Base-by-base conservation (phyloP, 2,113 vertebrate species). In the Rallus limicola region DNA sequence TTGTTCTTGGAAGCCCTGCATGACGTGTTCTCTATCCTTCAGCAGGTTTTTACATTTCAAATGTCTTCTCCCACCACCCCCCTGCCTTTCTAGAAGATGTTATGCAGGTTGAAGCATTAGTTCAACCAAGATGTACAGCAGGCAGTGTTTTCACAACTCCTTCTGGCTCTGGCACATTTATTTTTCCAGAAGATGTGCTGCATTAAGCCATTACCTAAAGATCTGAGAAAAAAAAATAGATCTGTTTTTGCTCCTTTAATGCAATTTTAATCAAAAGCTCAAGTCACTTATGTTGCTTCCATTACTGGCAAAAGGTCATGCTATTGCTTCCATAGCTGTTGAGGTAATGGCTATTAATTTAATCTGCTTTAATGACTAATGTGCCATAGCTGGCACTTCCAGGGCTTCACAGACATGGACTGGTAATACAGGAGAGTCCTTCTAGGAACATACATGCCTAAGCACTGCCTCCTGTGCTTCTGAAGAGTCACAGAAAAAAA, bases 331-430 rank as follows among this genome's bases (percentile, higher is more conserved):
- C 79, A 82, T 60, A 86, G 68, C 79, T 90, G 67, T 20, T 65
- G 53, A 78, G 76, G 67, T 90, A 85, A 96, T 40, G 50, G 29
- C 55, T 83, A 82, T 52, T 88, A 68, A 93, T 86, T 92, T 83
- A 18, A 68, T 59, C 68, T 90, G 33, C 62, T 60, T 77, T 82
- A 91, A 64, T 90, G 78, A 15, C 58, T 76, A 25, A 7, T 53
- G 53, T n/a, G 63, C 84, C 79, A 85, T 5, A 72, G 59, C 31
- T 85, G 50, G 71, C 38, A 60, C 19, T 50, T 69, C 56, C 19
- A 94, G 76, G 46, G 62, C 69, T 93, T 75, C 56, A 65, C 3
- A 76, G 36, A 15, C 55, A 36, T 2, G 24, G 82, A 17, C 24
- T 72, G 38, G 68, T 33, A 86, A 86, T 4, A 77, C 23, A 44